Evolutionary conservation across 2,888 invertebrate genomes (phyloP).

Genomic region (Polyommatus iphigenia): DNA sequence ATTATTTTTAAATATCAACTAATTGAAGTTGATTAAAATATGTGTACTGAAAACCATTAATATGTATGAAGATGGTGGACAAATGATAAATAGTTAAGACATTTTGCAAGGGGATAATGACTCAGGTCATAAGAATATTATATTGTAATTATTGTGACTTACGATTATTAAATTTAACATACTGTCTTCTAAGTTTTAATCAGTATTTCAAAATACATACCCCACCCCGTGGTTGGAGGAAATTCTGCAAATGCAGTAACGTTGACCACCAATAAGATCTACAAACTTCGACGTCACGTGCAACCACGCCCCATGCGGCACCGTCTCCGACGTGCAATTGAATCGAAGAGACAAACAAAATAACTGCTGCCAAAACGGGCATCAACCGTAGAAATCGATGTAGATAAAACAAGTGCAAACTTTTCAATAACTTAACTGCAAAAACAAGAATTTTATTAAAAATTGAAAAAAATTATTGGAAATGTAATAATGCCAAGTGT

Average conservation of each 20-base stretch:
- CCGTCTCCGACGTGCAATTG: constrained; percentile 56
- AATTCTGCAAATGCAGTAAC: constrained; percentile 61
- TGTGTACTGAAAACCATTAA: too few species aligned
- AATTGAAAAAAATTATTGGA: too few species aligned
- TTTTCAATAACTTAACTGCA: constrained; percentile 54
- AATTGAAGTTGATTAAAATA: too few species aligned
- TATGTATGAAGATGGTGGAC: too few species aligned
- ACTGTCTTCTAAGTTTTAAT: too few species aligned
- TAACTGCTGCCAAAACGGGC: constrained; percentile 53
- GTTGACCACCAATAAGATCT: constrained; percentile 62
- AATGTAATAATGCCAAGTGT: too few species aligned
- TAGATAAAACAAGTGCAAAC: constrained; percentile 59
- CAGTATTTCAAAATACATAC: constrained; percentile 44
- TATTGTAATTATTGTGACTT: too few species aligned
- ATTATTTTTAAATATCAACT: too few species aligned
- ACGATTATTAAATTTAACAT: too few species aligned
- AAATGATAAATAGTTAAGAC: too few species aligned
- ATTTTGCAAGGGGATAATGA: too few species aligned
- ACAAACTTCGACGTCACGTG: constrained; percentile 47
- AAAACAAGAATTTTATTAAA: constrained; percentile 15
- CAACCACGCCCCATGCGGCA: constrained; percentile 48
- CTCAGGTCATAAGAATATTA: too few species aligned
- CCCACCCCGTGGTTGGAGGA: constrained; percentile 46
- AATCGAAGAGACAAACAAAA: constrained; percentile 55
- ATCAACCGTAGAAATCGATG: constrained; percentile 61